Evolutionary conservation across 2,888 invertebrate species (phyloP), one percentile per base, ranked within the genome.

Genomic region (Subacronicta megacephala): DNA sequence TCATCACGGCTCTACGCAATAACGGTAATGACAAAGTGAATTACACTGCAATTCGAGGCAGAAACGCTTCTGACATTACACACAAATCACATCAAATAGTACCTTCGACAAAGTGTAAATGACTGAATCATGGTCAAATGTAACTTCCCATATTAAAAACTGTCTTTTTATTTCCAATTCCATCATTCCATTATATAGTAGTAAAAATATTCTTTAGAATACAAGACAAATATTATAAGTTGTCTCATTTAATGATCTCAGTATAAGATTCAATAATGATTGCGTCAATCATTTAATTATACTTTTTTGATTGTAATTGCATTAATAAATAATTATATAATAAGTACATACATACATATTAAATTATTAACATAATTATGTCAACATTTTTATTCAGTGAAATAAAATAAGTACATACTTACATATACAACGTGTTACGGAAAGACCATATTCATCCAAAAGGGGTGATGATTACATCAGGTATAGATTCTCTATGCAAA

Each of bases 11-110:
- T 71, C 74, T 72, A 56, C 69, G 73, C 73, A 79, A 78, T 75
- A 81, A 79, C 75, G 56, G 70, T 82, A 82, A 83, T 83, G 82
- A 75, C 77, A 76, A 77, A 78, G 65, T 68, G 75, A 81, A 81
- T 84, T 78, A 80, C 69, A 62, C 64, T 67, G 74, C 65, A 59
- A 66, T 73, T 62, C 59, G 57, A 65, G 53, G 61, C 62, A 53
- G 61, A 42, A 52, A 58, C 46, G 50, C 45, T 67, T 60, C 40
- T 63, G 58, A 31, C 45, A 51, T 63, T 61, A 31, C 45, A 51
- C 13, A 40, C n/a, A 31, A 6, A 31, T 31, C 3, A 31, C 33
- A 43, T 60, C 7, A n/a, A 35, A 50, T 23, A n/a, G n/a, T 6
- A 23, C 23, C 23, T 52, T n/a, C n/a, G n/a, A n/a, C n/a, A n/a